These are phyloP conservation scores for Seladonia tumulorum DNA, from an alignment of 2,888 invertebrate genomes.

Conservation along the genomic window DNA sequence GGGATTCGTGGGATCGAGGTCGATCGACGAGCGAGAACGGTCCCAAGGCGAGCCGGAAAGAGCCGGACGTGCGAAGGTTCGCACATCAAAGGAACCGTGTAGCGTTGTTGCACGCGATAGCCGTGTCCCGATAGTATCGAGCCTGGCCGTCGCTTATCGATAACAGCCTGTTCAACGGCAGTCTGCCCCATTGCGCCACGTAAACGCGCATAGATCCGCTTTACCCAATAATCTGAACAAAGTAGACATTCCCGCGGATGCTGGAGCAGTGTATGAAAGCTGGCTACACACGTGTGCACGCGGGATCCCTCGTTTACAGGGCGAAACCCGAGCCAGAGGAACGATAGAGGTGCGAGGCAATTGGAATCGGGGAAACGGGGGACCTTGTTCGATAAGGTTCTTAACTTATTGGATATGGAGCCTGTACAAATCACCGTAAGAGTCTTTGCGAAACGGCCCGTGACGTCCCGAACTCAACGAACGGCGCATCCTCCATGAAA, in stretches of 20 bases:
- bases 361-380: neutral
- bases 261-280: conserved; percentile 23
- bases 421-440: conserved; percentile 1
- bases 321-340: neutral
- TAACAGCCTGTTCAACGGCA: conserved; percentile 54
- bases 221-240: conserved; percentile 69
- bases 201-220: conserved; percentile 72
- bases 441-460: neutral
- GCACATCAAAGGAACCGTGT: conserved; percentile 49
- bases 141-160: conserved; percentile 61
- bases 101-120: conserved; percentile 47
- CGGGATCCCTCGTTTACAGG: neutral
- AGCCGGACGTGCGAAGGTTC: conserved; percentile 21
- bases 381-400: neutral
- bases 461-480: neutral
- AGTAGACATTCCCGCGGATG: conserved; percentile 50
- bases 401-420: conserved; percentile 15
- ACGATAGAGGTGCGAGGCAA: conserved; percentile 13
- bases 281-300: neutral
- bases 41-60: conserved; percentile 25
- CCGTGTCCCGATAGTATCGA: conserved; percentile 67
- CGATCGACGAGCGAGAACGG: conserved; percentile 39
- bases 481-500: neutral
- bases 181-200: conserved; percentile 68
- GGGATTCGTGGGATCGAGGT: conserved; percentile 24